These are phyloP conservation scores for Scomberomorus guttatus DNA, from an alignment of 2,797 vertebrate species.

Conservation along the genomic window DNA sequence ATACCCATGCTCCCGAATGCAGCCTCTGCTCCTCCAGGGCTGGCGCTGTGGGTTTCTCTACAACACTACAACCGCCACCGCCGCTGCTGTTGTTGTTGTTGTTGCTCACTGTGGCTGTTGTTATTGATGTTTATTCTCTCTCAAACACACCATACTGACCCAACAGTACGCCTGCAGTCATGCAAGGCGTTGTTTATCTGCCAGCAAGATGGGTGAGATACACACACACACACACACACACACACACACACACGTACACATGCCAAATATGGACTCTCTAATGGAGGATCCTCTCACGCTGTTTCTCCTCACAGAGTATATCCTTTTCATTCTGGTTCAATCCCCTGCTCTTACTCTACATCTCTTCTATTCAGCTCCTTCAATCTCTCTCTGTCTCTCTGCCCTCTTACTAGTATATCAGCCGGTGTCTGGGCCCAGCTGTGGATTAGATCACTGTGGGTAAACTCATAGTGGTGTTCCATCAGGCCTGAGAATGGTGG, in stretches of 20 bases:
- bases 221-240: slow-evolving; percentile 31
- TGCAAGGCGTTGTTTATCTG: slow-evolving; percentile 71
- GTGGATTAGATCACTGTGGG: slow-evolving; percentile 76
- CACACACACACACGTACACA: slow-evolving; percentile 16
- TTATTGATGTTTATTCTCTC: slow-evolving; percentile 76
- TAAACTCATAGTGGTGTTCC: slow-evolving; percentile 72
- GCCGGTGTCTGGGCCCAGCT: slow-evolving; percentile 60
- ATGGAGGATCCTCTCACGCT: slow-evolving; percentile 71
- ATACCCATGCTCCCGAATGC: slow-evolving; percentile 59
- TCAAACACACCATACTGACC: slow-evolving; percentile 68
- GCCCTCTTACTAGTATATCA: slow-evolving; percentile 63
- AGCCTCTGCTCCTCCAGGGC: slow-evolving; percentile 55
- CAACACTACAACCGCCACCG: slow-evolving; percentile 17
- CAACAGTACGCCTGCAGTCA: slow-evolving; percentile 63
- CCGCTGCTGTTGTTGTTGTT: slow-evolving; percentile 24
- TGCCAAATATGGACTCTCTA: slow-evolving; percentile 60
- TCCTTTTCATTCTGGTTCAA: slow-evolving; percentile 77
- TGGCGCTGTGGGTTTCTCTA: slow-evolving; percentile 40
- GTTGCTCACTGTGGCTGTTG: slow-evolving; percentile 57
- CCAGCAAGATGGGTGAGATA: slow-evolving; percentile 60
- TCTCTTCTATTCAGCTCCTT: slow-evolving; percentile 68
- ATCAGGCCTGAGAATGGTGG: slow-evolving; percentile 74
- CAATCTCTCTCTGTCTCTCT: slow-evolving; percentile 66
- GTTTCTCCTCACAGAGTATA: slow-evolving; percentile 65
- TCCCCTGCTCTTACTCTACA: slow-evolving; percentile 61